phyloP scores from a whole-genome alignment of 1,140 invertebrate species.

The Tetramorium alpestre region DNA sequence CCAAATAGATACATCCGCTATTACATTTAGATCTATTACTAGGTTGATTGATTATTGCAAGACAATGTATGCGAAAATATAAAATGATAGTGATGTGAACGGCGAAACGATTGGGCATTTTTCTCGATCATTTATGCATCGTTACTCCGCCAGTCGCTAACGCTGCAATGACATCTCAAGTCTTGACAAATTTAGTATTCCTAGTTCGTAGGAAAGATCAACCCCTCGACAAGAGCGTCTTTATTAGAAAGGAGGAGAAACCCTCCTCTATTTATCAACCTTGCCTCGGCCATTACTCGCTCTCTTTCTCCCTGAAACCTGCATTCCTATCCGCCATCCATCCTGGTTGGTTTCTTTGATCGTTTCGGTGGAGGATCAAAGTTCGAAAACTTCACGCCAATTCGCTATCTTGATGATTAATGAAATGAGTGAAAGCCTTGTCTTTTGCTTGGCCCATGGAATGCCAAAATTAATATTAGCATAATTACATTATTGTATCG shows the following conservation, averaged over 20 bases:
- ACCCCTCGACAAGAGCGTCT: constrained; percentile 85
- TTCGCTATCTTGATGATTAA: constrained; percentile 37
- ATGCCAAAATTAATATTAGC: constrained; percentile 6
- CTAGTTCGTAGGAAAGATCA: constrained; percentile 81
- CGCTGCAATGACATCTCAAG: constrained; percentile 75
- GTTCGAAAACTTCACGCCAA: constrained; percentile 66
- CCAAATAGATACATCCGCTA: background rate
- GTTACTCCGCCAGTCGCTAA: constrained; percentile 54
- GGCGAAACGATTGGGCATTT: constrained; percentile 34
- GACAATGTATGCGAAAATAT: background rate
- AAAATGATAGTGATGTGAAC: background rate
- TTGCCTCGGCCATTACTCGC: constrained; percentile 76
- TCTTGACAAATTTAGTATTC: constrained; percentile 84
- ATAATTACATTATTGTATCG: background rate
- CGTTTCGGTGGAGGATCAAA: constrained; percentile 52
- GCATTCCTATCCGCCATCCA: constrained; percentile 74
- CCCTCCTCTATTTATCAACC: constrained; percentile 83
- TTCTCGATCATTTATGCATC: constrained; percentile 65
- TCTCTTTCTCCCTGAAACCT: constrained; percentile 75
- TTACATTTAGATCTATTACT: background rate
- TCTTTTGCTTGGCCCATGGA: background rate
- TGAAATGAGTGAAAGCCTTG: constrained; percentile 3
- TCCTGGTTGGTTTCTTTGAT: constrained; percentile 62
- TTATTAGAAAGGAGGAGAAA: constrained; percentile 84
- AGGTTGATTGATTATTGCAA: background rate